These are phyloP conservation scores for Aplodontia rufa DNA, from an alignment of 2,113 vertebrate genomes.

Conservation along the genomic window DNA sequence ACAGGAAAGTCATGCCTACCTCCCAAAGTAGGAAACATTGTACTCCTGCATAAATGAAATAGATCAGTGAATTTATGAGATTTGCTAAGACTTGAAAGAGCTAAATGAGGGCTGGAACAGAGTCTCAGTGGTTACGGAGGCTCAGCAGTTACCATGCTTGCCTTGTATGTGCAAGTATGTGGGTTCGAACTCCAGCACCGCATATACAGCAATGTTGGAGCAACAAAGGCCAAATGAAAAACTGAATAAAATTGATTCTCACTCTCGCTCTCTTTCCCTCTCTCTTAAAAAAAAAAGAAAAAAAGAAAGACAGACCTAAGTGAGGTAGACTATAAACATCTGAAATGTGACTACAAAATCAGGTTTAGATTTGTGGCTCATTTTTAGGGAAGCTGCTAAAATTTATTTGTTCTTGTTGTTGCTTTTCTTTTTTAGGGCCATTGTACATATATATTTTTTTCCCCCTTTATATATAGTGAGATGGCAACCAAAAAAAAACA, in stretches of 20 bases:
- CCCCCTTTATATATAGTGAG: not conserved
- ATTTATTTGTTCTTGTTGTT: constrained; percentile 35
- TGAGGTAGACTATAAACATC: not conserved
- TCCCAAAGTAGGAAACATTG: not conserved
- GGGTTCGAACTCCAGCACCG: too few species aligned
- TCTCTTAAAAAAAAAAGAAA: too few species aligned
- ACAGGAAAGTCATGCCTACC: not conserved
- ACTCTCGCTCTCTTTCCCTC: too few species aligned
- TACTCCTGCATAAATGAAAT: not conserved
- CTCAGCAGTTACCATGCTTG: too few species aligned
- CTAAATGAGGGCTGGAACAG: too few species aligned
- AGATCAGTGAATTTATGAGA: not conserved
- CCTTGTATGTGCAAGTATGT: too few species aligned
- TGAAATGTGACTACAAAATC: constrained; percentile 25
- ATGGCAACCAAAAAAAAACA: constrained; percentile 52
- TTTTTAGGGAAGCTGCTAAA: constrained; percentile 13
- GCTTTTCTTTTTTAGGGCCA: not conserved
- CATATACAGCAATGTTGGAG: too few species aligned
- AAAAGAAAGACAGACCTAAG: too few species aligned
- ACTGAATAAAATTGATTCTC: too few species aligned
- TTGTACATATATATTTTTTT: not conserved
- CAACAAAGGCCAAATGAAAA: too few species aligned
- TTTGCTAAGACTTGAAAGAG: not conserved
- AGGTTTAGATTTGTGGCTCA: not conserved
- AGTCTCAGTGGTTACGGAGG: too few species aligned